phyloP scores from a whole-genome alignment of 2,113 vertebrate genomes.

The Fregata magnificens region DNA sequence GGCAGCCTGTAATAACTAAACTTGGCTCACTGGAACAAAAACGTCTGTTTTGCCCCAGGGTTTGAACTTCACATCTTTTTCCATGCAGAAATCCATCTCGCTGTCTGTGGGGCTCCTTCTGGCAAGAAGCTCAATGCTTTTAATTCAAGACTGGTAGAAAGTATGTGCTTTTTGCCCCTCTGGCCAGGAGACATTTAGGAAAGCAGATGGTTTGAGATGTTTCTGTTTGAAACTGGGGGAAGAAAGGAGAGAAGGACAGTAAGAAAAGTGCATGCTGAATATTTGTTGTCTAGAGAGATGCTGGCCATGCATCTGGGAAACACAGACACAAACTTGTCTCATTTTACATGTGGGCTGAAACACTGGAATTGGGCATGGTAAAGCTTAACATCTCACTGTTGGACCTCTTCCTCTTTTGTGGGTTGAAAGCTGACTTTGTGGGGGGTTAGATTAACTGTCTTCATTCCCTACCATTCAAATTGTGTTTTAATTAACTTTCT shows the following conservation, averaged over 20 bases:
- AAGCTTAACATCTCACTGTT: fast-evolving
- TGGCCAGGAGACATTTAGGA: not conserved
- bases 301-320: not conserved
- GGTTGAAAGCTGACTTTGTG: not conserved
- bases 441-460: not conserved
- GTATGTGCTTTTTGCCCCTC: not conserved
- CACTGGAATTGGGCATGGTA: not conserved
- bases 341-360: not conserved
- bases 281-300: not conserved
- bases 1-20: not conserved
- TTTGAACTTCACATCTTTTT: not conserved
- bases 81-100: not conserved
- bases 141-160: not conserved
- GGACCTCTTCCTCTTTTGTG: not conserved
- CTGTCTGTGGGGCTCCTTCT: not conserved
- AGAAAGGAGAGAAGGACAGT: not conserved
- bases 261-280: not conserved
- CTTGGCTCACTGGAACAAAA: not conserved
- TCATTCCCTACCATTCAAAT: not conserved
- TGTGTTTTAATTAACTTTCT: not conserved
- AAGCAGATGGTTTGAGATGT: not conserved
- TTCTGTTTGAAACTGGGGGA: not conserved
- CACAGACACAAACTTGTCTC: not conserved
- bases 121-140: not conserved
- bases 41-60: not conserved